Evolutionary conservation across 1,140 invertebrate genomes (phyloP), one percentile per base, ranked within the genome.

Genomic region (Palaemon carinicauda): DNA sequence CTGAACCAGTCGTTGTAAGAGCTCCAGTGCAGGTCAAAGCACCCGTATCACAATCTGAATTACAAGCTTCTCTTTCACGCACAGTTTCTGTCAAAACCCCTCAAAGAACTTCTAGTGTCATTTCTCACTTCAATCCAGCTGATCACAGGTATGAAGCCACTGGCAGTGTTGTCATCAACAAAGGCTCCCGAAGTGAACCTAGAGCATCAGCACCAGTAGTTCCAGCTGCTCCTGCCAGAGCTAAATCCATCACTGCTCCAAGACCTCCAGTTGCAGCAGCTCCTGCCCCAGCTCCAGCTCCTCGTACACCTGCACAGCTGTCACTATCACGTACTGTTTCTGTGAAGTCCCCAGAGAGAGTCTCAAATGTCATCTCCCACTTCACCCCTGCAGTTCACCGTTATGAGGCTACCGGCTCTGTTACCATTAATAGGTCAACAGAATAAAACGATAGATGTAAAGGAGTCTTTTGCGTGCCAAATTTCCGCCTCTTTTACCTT

Each of bases 401-500:
- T 19, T 88, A 88, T 51, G 88, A 88, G 29, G 88, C 88, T 21
- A 86, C 82, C 17, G 88, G 88, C 31, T 80, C 83, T 27, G 88
- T 88, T 24, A 65, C 75, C 15, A 88, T 88, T 51, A 52, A 41
- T 7, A 86, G 71, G 65, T 50, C 65, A 14, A 71, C 50, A 27
- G 80, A 74, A 21, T 82, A 69, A 15, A 54, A 50, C 1, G n/a
- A 24, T 12, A 15, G 50, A 14, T 65, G 33, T 17, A 74, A 52
- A 53, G 31, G 27, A 31, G 60, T 50, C 41, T 33, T n/a, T 60
- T 29, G 33, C 31, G 19, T 15, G 51, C 33, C 52, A 29, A 15
- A 29, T 60, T 31, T 41, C 15, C 17, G 5, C 29, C 21, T 27
- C 4, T 12, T 24, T 5, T 31, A 24, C 17, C n/a, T 65, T 27